Conservation (phyloP, 2,888 invertebrate species). For the Dascillus cervinus region DNA sequence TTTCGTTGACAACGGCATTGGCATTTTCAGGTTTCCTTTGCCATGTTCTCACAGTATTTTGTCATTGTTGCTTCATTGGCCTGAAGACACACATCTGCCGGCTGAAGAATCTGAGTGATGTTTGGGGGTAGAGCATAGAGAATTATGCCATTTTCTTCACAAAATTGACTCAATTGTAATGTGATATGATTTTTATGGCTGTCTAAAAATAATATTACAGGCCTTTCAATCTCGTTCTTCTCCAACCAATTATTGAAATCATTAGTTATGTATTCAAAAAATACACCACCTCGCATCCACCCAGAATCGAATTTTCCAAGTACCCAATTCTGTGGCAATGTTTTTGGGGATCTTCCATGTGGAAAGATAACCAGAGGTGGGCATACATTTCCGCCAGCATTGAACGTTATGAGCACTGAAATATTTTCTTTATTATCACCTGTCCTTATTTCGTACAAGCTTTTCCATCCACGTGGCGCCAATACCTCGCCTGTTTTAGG, state of each 20-base stretch:
- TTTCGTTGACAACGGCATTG: no score
- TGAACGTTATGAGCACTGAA: slow-evolving; percentile 8
- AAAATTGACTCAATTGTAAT: no score
- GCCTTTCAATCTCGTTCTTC: slow-evolving; percentile 12
- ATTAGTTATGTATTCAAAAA: slow-evolving; percentile 15
- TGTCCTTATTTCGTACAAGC: slow-evolving; percentile 3
- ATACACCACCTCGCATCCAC: slow-evolving; percentile 20
- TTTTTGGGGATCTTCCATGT: slow-evolving; percentile 18
- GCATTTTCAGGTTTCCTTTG: slow-evolving; percentile 10
- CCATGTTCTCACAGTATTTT: slow-evolving; percentile 20
- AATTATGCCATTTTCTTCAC: no score
- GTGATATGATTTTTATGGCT: slow-evolving; percentile 23
- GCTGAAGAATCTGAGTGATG: slow-evolving; percentile 13
- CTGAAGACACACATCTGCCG: slow-evolving; percentile 6
- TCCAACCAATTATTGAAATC: slow-evolving; percentile 14
- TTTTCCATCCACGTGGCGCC: slow-evolving; percentile 8
- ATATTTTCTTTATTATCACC: no score
- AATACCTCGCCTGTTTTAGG: no score
- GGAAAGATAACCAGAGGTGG: slow-evolving; percentile 17
- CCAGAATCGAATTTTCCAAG: slow-evolving; percentile 22
- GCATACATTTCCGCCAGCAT: slow-evolving; percentile 8
- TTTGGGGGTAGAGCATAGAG: no score
- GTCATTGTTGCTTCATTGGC: slow-evolving; percentile 9
- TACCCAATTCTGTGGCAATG: slow-evolving; percentile 14
- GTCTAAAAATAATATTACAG: slow-evolving; percentile 22